These are phyloP conservation scores for Drosophila sproati DNA, from an alignment of 1,140 invertebrate species.

Conservation along the genomic window DNA sequence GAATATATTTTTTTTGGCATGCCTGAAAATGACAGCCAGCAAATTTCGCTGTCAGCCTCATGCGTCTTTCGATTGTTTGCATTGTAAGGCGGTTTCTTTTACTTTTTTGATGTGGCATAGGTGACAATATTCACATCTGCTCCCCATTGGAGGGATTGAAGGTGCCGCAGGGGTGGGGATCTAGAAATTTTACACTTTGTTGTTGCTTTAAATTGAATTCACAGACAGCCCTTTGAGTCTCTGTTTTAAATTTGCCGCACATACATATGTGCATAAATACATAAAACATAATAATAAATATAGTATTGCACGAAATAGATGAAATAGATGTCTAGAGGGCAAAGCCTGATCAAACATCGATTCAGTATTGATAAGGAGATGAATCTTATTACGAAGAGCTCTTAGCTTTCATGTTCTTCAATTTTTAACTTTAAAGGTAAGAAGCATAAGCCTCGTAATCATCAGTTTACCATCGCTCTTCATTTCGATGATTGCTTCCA, in stretches of 20 bases:
- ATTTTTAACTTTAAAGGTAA: too few relatives aligned
- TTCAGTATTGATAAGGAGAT: too few relatives aligned
- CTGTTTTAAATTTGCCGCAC: constrained; percentile 8
- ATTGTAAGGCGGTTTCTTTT: constrained; percentile 29
- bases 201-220: constrained; percentile 29
- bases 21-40: constrained; percentile 67
- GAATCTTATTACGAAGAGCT: too few relatives aligned
- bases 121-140: constrained; percentile 27
- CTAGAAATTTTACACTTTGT: constrained; percentile 25
- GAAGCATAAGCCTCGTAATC: too few relatives aligned
- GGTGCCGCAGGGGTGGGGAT: background rate
- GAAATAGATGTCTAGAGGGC: background rate
- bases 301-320: background rate
- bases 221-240: constrained; percentile 20
- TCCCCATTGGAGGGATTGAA: constrained; percentile 20
- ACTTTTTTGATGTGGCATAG: constrained; percentile 42
- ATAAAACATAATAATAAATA: background rate
- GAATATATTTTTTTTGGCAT: constrained; percentile 44
- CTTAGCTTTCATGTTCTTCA: too few relatives aligned
- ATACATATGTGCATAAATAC: background rate
- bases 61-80: constrained; percentile 66
- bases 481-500: too few relatives aligned
- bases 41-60: constrained; percentile 73
- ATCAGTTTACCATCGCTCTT: too few relatives aligned
- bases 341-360: too few relatives aligned